A percentile compares a stretch with the other conserved stretches of the same genome.
Evolutionary conservation across 2,797 vertebrate genomes (phyloP).

Genomic region (Lepidocolaptes lacrymiger): DNA sequence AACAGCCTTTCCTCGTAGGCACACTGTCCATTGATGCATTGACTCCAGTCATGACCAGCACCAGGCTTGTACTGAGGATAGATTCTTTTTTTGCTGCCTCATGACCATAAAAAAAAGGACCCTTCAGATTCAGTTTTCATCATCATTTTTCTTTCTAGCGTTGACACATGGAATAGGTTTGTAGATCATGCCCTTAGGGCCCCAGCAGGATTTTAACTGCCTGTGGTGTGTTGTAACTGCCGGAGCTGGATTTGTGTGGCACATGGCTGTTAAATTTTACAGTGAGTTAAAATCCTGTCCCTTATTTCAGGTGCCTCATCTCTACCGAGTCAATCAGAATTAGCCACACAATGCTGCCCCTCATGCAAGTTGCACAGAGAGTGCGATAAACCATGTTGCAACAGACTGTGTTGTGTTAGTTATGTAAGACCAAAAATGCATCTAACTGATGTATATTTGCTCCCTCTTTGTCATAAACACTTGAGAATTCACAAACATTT

Average conservation of each 20-base stretch:
- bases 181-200: neutral
- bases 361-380: neutral
- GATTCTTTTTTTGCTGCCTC: neutral
- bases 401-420: neutral
- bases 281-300: neutral
- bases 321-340: neutral
- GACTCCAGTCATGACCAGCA: neutral
- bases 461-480: neutral
- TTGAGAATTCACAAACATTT: neutral
- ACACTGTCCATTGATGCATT: neutral
- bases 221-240: rapidly evolving
- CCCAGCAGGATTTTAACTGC: neutral
- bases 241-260: neutral
- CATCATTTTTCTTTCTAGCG: neutral
- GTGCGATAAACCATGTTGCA: neutral
- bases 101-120: neutral
- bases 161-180: neutral
- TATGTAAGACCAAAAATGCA: neutral
- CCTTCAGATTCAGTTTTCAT: neutral
- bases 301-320: neutral
- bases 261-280: neutral
- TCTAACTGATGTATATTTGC: neutral
- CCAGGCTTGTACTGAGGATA: neutral
- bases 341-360: neutral
- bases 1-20: neutral